A percentile compares a stretch with the other conserved stretches of the same genome.
These are phyloP conservation scores for Apamea anceps DNA, from an alignment of 2,888 invertebrate genomes.

Conservation along the genomic window DNA sequence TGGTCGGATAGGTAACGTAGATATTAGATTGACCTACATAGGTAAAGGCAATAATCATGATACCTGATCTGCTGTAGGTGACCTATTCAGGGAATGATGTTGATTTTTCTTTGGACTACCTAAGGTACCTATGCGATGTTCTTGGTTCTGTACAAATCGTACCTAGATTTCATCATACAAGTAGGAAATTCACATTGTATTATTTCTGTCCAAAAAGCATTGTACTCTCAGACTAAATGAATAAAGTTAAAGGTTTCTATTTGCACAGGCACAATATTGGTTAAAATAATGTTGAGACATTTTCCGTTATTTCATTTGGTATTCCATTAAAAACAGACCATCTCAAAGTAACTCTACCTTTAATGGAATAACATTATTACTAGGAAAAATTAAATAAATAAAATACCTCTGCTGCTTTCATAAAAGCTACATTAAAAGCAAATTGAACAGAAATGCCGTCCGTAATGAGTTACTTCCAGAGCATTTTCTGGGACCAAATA, in stretches of 20 bases:
- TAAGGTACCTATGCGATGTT: background rate
- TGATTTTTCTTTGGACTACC: too few species aligned
- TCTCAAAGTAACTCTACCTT: conserved; percentile 27
- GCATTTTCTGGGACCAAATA: conserved; percentile 49
- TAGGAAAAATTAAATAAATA: conserved; percentile 21
- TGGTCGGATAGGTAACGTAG: background rate
- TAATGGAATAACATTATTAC: conserved; percentile 18
- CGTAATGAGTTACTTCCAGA: conserved; percentile 51
- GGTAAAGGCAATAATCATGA: background rate
- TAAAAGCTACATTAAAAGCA: conserved; percentile 55
- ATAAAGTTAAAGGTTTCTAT: background rate
- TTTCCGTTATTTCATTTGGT: conserved; percentile 25
- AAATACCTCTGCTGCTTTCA: conserved; percentile 32
- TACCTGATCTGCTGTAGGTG: too few species aligned
- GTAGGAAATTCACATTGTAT: background rate
- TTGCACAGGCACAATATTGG: background rate
- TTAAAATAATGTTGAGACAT: conserved; percentile 6
- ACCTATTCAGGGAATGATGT: too few species aligned
- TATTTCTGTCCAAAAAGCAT: background rate
- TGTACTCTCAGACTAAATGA: background rate
- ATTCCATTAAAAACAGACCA: conserved; percentile 29
- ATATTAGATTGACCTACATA: background rate
- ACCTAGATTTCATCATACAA: background rate
- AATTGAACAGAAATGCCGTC: conserved; percentile 51
- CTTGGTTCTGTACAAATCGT: background rate